Evolutionary conservation across 2,113 vertebrate genomes (phyloP).

Genomic region (Mastomys coucha): DNA sequence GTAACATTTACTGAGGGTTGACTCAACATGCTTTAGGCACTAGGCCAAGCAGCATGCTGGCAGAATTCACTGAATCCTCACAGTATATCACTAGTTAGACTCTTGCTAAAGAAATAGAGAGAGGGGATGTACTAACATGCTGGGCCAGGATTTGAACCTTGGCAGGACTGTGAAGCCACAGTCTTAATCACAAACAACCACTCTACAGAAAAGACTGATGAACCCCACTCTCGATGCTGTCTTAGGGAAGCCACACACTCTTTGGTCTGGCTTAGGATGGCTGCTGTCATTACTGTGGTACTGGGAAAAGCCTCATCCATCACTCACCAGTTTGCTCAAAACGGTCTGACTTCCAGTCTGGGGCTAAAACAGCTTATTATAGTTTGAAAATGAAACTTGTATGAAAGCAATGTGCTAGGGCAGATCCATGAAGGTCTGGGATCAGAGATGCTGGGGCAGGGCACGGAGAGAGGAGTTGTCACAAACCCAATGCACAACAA

Average conservation of each 20-base stretch:
- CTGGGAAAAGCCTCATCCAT: background rate
- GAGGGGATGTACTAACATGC: background rate
- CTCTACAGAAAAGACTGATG: background rate
- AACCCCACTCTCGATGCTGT: background rate
- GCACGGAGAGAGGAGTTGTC: background rate
- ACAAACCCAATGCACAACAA: constrained; percentile 19
- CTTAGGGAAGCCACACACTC: background rate
- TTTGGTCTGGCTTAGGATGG: background rate
- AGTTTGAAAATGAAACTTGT: constrained; percentile 20
- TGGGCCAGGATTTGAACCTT: background rate
- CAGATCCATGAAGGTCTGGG: constrained; percentile 28
- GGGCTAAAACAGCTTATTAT: constrained; percentile 43
- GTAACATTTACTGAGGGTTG: background rate
- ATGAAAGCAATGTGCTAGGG: constrained; percentile 38
- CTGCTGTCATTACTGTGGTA: background rate
- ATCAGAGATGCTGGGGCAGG: background rate
- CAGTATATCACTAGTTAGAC: background rate
- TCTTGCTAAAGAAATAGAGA: constrained; percentile 52
- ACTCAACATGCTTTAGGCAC: background rate
- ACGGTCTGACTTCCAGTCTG: constrained; percentile 32
- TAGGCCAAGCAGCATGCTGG: background rate
- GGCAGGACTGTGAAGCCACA: constrained; percentile 1
- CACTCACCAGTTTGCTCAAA: constrained; percentile 54
- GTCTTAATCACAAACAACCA: constrained; percentile 29
- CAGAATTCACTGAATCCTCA: background rate